Evolutionary conservation across 2,113 vertebrate genomes (phyloP).

Genomic region (Gobiocypris rarus): DNA sequence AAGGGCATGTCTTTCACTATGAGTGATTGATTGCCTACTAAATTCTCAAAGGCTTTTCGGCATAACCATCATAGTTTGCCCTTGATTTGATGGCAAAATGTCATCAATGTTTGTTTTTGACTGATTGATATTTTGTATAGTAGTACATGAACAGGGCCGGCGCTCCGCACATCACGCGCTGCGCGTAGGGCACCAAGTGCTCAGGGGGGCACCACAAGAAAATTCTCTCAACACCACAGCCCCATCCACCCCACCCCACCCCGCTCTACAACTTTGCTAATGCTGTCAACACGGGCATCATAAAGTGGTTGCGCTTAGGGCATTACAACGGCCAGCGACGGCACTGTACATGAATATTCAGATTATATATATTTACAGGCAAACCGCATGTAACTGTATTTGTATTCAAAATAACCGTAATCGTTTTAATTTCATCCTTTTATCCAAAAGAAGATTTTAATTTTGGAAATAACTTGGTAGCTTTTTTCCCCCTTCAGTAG

Average conservation of each 20-base stretch:
- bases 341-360: neutral
- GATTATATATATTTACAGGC: neutral
- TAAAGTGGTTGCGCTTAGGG: no score
- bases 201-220: no score
- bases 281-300: no score
- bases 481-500: no score
- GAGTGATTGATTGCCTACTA: conserved; percentile 12
- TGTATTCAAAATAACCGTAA: neutral
- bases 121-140: neutral
- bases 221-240: no score
- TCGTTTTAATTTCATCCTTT: neutral
- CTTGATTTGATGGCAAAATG: neutral
- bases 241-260: no score
- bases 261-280: no score
- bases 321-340: no score
- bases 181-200: no score
- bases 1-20: neutral
- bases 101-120: neutral
- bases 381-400: neutral
- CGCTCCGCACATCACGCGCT: no score
- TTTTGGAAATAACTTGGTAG: neutral
- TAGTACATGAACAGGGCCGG: no score
- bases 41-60: conserved; percentile 5
- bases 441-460: no score
- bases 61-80: conserved; percentile 1